Evolutionary conservation across 2,888 invertebrate species (phyloP), one percentile per base, ranked within the genome.

Genomic region (Leistus spinibarbis): DNA sequence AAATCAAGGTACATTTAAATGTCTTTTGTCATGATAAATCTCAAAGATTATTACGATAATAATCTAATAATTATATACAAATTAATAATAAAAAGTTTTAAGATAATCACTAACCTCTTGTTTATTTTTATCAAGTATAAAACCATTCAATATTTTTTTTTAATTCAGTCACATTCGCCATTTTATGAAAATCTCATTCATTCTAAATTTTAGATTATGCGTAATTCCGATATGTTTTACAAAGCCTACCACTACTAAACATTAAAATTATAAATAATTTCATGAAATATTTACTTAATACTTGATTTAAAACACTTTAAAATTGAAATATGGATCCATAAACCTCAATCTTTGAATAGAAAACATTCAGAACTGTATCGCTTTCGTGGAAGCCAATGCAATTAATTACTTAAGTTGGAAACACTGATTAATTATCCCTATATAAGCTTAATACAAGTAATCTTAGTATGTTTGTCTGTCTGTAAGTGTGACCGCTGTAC

Each of bases 1-100:
- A 82, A 83, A 84, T 82, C 83, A 83, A 84, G 82, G 83, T 84
- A 84, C 83, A 81, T 82, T 81, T 78, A 82, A 82, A 81, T 81
- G 82, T 82, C 81, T 82, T 81, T 82, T 81, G 78, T 82, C 78
- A 79, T 79, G 62, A 67, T 60, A 75, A 75, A 75, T 75, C 63
- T 68, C 75, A 73, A 66, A 57, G 73, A 66, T 60, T 16, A 64
- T 24, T 24, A 64, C 27, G 40, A 40, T 40, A 40, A 40, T 40
- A 40, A 40, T 40, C 40, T 40, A 40, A 40, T 40, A 40, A 40
- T 40, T 40, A 40, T 40, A 40, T 40, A 40, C 40, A 40, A 13
- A 40, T 40, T 40, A 40, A 40, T 40, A 40, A 60, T 60, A 60
- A 60, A 20, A 22, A 24, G 54, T 64, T 53, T 64, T 65, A 64